Base-by-base conservation (phyloP, 2,113 vertebrate genomes). In the Scopus umbretta region DNA sequence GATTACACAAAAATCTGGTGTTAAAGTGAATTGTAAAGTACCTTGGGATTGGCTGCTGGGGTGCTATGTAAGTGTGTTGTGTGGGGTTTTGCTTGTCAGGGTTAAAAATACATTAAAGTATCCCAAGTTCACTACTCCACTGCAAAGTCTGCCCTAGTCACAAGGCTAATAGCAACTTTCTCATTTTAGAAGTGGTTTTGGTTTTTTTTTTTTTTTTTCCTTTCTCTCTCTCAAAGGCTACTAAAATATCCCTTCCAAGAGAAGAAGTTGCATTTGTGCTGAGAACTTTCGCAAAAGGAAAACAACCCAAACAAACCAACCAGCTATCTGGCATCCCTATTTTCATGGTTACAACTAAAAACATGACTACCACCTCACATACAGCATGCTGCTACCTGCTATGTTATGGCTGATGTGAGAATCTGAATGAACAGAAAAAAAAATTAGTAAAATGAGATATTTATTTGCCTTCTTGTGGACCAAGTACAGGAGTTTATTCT, bases 361-460 rank as follows among this genome's bases (percentile, higher is more conserved):
- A 72, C 70, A 73, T 47, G 45, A 74, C 52, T 86, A 84, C 4
- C 11, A 38, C 20, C 86, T 92, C 83, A 83, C 49, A 25, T 34
- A 83, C n/a, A 86, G 71, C 82, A 83, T 92, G 65, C 87, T 94
- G 84, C 70, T 80, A 95, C 58, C 79, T 84, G 92, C 68, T 90
- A 79, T 0, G 1, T 38, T 81, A 82, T 16, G 20, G 87, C 70
- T 82, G 43, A 94, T 61, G 55, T 45, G 36, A 91, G 91, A 89
- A 86, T 68, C 45, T 40, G 63, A 84, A 40, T 12, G 10, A 68
- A 74, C 11, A 84, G 80, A 47, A 65, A 87, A 66, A 66, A 80
- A 43, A 52, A 43, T 63, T 47, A 86, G 74, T 91, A 75, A 71
- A 66, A 87, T 55, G 66, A 80, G 49, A 68, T 43, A 93, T 11